Evolutionary conservation across 2,797 vertebrate genomes (phyloP), one percentile per base, ranked within the genome.

Genomic region (Hyperoplus lanceolatus): DNA sequence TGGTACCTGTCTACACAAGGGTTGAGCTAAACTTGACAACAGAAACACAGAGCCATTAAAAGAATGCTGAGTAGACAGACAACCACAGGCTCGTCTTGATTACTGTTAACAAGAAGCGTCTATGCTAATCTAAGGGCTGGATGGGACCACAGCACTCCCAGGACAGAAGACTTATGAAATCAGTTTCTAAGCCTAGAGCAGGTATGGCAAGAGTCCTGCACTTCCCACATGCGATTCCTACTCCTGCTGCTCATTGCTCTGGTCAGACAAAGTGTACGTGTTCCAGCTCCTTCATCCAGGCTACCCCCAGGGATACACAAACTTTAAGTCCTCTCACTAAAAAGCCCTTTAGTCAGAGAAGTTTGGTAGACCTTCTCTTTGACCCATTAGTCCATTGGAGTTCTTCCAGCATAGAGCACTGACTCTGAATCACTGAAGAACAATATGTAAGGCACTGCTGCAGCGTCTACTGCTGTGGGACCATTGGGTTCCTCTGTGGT

Each of bases 361-460:
- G 59, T 60, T 81, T 58, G 54, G 74, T 7, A 43, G 79, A 62
- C 54, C 70, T 61, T 74, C 66, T 73, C 78, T 66, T 38, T 66
- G 78, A 86, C 79, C 78, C 82, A 72, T 89, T 63, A 87, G 89
- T 93, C 89, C 92, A 54, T 55, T 74, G 46, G 38, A 58, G 62
- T 15, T 48, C 55, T 77, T 54, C 61, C 58, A 75, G 57, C 55
- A 9, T 51, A 55, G 71, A 87, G 80, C 55, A 53, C 42, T 2
- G 38, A 9, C 56, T 71, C 83, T 91, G 90, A 92, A 80, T 93
- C 89, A 93, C 59, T 48, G 39, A 16, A 69, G 81, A 18, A 74
- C 71, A 83, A 89, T 82, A 81, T 65, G 65, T 55, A 61, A 61
- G 86, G 83, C 73, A 3, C 77, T 16, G 75, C 56, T 83, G 88